Percentiles rank a stretch among this genome's conserved stretches.
Evolutionary conservation across 2,113 vertebrate species (phyloP).

Genomic region (Pachycephala philippinensis): DNA sequence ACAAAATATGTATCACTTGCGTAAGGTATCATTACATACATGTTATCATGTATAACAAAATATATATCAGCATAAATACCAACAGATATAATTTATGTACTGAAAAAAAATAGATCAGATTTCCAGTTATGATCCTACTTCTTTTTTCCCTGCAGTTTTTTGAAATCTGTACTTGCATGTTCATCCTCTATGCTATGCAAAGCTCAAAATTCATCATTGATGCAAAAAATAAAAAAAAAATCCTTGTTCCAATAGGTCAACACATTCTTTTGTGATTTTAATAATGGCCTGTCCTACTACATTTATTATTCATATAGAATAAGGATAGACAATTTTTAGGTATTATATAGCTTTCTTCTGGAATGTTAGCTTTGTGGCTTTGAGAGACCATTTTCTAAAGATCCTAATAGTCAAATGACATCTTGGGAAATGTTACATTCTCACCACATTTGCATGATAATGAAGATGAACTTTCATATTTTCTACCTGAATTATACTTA

Average conservation of each 20-base stretch:
- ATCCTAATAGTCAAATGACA: conserved; percentile 66
- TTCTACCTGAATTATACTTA: conserved; percentile 52
- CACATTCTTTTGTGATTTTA: conserved; percentile 43
- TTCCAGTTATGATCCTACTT: neutral
- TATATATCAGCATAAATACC: neutral
- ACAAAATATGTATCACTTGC: neutral
- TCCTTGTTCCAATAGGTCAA: conserved; percentile 47
- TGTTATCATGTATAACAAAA: neutral
- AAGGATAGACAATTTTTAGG: conserved; percentile 58
- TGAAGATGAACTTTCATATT: conserved; percentile 60
- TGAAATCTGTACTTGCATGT: conserved; percentile 18
- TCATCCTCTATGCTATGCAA: neutral
- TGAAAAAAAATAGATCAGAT: neutral
- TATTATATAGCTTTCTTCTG: conserved; percentile 57
- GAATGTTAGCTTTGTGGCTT: conserved; percentile 65
- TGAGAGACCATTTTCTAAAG: conserved; percentile 66
- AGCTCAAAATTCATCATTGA: conserved; percentile 17
- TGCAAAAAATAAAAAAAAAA: conserved; percentile 34
- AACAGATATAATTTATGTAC: neutral
- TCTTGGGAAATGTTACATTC: conserved; percentile 63
- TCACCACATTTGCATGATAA: conserved; percentile 62
- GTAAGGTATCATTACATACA: neutral
- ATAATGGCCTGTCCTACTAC: conserved; percentile 49
- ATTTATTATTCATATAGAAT: conserved; percentile 60
- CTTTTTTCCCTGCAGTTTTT: conserved; percentile 4